These are phyloP conservation scores for Andrena bicolor DNA, from an alignment of 2,888 invertebrate genomes.

Conservation along the genomic window DNA sequence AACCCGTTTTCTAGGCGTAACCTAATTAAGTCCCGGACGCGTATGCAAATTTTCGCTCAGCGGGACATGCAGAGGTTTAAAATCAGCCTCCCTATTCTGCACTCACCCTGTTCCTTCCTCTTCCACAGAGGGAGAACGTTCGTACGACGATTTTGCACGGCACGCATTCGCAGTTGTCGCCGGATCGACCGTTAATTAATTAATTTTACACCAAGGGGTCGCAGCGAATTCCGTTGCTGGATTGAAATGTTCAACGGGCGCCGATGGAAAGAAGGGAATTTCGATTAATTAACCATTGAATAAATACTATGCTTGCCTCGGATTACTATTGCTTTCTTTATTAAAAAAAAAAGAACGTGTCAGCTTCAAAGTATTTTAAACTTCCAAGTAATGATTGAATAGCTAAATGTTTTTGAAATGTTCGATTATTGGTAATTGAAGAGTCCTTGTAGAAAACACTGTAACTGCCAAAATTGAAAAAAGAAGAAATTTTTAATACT, in stretches of 20 bases:
- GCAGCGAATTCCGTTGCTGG: constrained; percentile 41
- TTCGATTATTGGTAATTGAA: too few relatives aligned
- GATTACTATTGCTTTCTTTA: not conserved
- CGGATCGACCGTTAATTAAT: constrained; percentile 71
- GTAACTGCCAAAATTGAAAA: too few relatives aligned
- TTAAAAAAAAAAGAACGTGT: not conserved
- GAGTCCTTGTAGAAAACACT: too few relatives aligned
- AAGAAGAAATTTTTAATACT: too few relatives aligned
- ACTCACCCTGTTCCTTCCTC: constrained; percentile 42
- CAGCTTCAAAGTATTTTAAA: not conserved
- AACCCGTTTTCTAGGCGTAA: constrained; percentile 79
- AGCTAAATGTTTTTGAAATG: too few relatives aligned
- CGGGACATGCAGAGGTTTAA: constrained; percentile 74
- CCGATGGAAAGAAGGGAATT: constrained; percentile 15
- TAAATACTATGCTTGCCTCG: not conserved
- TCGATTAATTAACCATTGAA: constrained; percentile 24
- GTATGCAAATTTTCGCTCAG: constrained; percentile 82
- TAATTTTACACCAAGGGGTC: constrained; percentile 49
- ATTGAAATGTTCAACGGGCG: constrained; percentile 29
- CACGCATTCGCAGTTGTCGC: constrained; percentile 54
- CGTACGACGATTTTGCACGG: constrained; percentile 51
- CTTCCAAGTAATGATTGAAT: too few relatives aligned
- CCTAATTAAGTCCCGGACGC: constrained; percentile 82
- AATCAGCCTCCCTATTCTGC: constrained; percentile 55
- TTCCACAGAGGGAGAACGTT: constrained; percentile 31